These are phyloP conservation scores for Steromphala cineraria DNA, from an alignment of 2,888 invertebrate species.

Conservation along the genomic window DNA sequence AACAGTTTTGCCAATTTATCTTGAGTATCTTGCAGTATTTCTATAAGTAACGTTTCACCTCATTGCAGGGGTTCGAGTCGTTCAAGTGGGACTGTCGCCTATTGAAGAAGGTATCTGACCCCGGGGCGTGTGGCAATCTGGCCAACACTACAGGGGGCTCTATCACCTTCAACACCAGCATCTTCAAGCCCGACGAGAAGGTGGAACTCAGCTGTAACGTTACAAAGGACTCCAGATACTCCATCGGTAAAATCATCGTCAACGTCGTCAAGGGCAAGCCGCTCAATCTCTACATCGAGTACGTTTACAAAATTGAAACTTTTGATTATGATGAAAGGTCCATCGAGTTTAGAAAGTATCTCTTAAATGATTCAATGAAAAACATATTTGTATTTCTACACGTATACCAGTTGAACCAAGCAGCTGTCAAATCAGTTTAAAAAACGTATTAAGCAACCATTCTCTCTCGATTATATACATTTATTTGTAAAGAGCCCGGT, in stretches of 20 bases:
- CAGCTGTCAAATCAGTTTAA: no score
- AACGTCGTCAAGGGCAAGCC: slow-evolving; percentile 44
- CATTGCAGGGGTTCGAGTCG: not conserved
- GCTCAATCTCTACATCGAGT: slow-evolving; percentile 45
- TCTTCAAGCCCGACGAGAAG: not conserved
- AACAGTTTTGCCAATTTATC: no score
- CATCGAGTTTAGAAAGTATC: no score
- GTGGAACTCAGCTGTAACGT: slow-evolving; percentile 20
- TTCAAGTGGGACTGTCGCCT: not conserved
- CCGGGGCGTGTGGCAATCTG: not conserved
- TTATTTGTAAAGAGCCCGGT: not conserved
- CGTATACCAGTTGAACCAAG: no score
- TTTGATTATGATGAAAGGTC: no score
- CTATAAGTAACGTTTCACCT: no score
- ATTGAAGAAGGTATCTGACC: not conserved
- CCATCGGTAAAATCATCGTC: slow-evolving; percentile 34
- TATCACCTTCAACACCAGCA: not conserved
- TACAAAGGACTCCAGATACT: slow-evolving; percentile 39
- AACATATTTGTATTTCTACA: no score
- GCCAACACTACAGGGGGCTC: not conserved
- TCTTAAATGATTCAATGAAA: no score
- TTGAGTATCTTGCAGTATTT: no score
- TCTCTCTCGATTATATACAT: not conserved
- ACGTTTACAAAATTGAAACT: no score
- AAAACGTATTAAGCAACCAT: not conserved